A percentile compares a stretch with the other conserved stretches of the same genome.
These are phyloP conservation scores for Eupithecia abbreviata DNA, from an alignment of 2,888 invertebrate species.

Conservation along the genomic window DNA sequence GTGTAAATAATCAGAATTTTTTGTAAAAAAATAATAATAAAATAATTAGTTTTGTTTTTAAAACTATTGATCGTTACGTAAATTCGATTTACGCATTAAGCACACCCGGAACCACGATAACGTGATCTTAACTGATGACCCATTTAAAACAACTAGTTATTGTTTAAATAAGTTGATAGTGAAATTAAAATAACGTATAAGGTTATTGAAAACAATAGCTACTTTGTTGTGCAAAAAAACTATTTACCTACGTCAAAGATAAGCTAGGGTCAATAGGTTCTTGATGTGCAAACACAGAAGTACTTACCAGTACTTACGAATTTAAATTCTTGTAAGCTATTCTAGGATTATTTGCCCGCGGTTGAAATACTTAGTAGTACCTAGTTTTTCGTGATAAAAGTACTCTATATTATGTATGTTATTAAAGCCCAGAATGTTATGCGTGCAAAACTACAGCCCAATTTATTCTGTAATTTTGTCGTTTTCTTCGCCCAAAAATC, in stretches of 20 bases:
- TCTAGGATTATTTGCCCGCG: neutral
- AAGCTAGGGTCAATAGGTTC: neutral
- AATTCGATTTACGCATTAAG: constrained; percentile 5
- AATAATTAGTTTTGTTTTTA: neutral
- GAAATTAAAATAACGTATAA: neutral
- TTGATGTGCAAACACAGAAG: neutral
- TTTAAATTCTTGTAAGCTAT: neutral
- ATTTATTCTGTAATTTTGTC: no score
- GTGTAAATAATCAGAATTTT: neutral
- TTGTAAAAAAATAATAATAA: neutral
- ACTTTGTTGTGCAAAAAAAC: neutral
- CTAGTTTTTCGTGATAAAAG: no score
- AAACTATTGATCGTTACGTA: neutral
- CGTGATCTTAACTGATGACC: constrained; percentile 12
- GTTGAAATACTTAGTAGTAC: no score
- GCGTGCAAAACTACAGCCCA: no score
- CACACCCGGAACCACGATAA: constrained; percentile 14
- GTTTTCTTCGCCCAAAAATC: no score
- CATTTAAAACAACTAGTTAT: constrained; percentile 3
- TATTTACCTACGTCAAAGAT: neutral
- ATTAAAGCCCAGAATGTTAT: no score
- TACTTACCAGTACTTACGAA: neutral
- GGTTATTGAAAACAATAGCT: neutral
- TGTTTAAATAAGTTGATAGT: neutral
- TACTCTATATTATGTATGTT: no score